Evolutionary conservation across 2,888 invertebrate species (phyloP), one percentile per base, ranked within the genome.

Genomic region (Zonitis immaculata): DNA sequence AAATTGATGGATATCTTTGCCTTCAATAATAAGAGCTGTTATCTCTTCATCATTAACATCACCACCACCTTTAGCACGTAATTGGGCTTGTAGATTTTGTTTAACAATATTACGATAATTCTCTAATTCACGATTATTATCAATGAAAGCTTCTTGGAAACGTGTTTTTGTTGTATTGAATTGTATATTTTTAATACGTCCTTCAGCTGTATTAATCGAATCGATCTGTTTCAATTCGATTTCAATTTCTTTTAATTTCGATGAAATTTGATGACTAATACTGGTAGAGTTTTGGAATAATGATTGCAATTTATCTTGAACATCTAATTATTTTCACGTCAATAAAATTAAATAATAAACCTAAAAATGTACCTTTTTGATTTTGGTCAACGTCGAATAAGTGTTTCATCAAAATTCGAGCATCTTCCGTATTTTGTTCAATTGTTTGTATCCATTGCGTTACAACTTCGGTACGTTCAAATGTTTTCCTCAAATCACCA

Each of bases 31-130:
- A 56, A 78, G 66, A 47, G 66, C 62, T 20, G 76, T 72, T 6
- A 78, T 63, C 65, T 79, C 79, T 61, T 74, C 72, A 30, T 73
- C 75, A 5, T 63, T 64, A 9, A 67, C 61, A 7, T 58, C 56
- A 26, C 69, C 59, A 26, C 48, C 28, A 3, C 68, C 70, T 62
- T 68, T 79, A 53, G 84, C 77, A 48, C 72, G 71, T 61, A 82
- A 76, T 70, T 85, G 84, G 35, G 80, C 78, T 43, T 79, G 79
- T 64, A 84, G 77, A 60, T 83, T 73, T 3, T 71, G 68, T 57
- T 79, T 78, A 66, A 80, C 81, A 60, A 78, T 73, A 62, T 79
- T 78, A 52, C 79, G 77, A 68, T 80, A 80, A 59, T 73, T 75
- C 57, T 78, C 71, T 59, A 85, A 76, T 59, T 78, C 78, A 47